phyloP scores from a whole-genome alignment of 2,797 vertebrate species.

The Ficedula albicollis region DNA sequence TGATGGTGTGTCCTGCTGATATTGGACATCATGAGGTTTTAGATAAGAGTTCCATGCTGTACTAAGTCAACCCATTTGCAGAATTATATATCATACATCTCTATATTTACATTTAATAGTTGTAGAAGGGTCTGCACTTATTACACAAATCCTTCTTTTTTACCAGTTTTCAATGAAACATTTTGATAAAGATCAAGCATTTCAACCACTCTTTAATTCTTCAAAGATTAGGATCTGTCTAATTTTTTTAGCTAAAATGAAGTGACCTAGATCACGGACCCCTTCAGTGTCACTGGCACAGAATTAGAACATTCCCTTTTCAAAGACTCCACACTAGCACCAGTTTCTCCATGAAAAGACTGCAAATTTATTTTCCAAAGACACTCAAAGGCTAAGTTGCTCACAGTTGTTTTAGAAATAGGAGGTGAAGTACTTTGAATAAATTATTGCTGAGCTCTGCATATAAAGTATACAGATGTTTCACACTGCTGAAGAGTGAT shows the following conservation, averaged over 20 bases:
- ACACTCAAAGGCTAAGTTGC: constrained; percentile 1
- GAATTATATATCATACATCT: not conserved
- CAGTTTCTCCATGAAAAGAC: not conserved
- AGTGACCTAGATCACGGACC: not conserved
- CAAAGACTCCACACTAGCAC: not conserved
- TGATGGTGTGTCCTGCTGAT: not conserved
- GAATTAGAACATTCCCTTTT: not conserved
- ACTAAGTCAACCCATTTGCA: not conserved
- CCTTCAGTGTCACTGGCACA: not conserved
- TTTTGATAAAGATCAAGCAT: not conserved
- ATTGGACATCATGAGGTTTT: not conserved
- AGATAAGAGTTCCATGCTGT: not conserved
- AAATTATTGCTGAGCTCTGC: constrained; percentile 35
- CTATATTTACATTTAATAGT: not conserved
- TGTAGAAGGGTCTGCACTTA: not conserved
- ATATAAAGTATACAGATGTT: constrained; percentile 24
- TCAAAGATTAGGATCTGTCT: not conserved
- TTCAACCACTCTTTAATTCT: not conserved
- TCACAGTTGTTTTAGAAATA: constrained; percentile 38
- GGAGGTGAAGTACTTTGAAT: constrained; percentile 31
- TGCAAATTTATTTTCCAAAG: constrained; percentile 27
- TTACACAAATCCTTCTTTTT: not conserved
- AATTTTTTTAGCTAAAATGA: not conserved
- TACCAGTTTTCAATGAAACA: not conserved
- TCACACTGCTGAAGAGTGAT: not conserved